Base-by-base conservation (phyloP, 2,888 invertebrate genomes). In the Drosophila siamana region DNA sequence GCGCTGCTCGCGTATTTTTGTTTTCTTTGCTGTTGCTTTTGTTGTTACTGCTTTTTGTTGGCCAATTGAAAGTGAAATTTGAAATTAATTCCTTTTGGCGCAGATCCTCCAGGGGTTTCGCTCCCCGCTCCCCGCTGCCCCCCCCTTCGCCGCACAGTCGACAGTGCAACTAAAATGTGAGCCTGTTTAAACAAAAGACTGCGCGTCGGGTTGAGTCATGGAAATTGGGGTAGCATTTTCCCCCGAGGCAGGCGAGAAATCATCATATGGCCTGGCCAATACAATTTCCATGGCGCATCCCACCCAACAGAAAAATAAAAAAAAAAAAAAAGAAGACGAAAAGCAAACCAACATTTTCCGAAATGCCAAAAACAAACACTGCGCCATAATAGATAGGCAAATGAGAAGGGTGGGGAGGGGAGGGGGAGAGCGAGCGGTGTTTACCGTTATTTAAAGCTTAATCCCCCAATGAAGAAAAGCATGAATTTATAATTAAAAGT, bases 401-500 rank as follows among this genome's bases (percentile, higher is more conserved):
- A 44, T 36, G 26, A n/a, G n/a, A 13, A 19, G n/a, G 26, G n/a
- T 6, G 24, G 44, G 47, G 43, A 19, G 13, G 55, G 1, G n/a
- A 7, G 7, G 2, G 15, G 36, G 36, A 8, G 26, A n/a, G 36
- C 13, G 24, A 6, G 19, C 22, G 44, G 64, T 88, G 80, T 88
- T 86, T 88, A 86, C 83, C 75, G 84, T 80, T 84, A 84, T 88
- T 84, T 84, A 80, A 84, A 83, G 88, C 88, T 86, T 84, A 84
- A 84, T 88, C 72, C 73, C 88, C 83, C 88, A 75, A 74, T 73
- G 80, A 86, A 75, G 68, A 75, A 73, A 88, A 80, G 86, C 87
- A 85, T 85, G 88, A 85, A 85, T 88, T 85, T 85, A 86, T 85
- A 85, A 85, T 85, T 85, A 88, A 85, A 85, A 88, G 88, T 85